A percentile compares a stretch with the other conserved stretches of the same genome.
Evolutionary conservation across 1,140 invertebrate species (phyloP).

Genomic region (Asobara japonica): DNA sequence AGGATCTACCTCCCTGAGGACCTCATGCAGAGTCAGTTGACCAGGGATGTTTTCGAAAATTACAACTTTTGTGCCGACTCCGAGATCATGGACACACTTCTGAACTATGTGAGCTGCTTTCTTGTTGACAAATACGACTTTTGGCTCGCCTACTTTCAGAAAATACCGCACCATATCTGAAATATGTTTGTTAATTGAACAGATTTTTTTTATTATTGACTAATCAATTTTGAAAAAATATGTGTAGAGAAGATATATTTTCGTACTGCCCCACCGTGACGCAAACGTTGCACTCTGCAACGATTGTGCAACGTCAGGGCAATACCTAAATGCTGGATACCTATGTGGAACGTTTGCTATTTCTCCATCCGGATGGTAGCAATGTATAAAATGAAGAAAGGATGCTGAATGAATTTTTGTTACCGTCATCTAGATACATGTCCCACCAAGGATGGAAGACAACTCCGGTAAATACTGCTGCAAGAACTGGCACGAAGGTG

Average conservation of each 20-base stretch:
- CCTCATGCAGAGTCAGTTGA: slow-evolving; percentile 3
- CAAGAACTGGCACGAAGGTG: slow-evolving; percentile 60
- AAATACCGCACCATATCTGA: slow-evolving; percentile 33
- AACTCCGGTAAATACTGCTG: slow-evolving; percentile 58
- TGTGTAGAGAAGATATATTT: no score
- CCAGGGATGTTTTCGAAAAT: slow-evolving; percentile 38
- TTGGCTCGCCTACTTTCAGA: slow-evolving; percentile 34
- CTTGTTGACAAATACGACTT: slow-evolving; percentile 41
- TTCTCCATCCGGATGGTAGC: no score
- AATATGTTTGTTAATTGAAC: not conserved
- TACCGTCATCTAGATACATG: slow-evolving; percentile 32
- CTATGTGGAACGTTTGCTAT: not conserved
- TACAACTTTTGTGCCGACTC: slow-evolving; percentile 33
- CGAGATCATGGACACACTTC: slow-evolving; percentile 31
- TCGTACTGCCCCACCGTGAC: no score
- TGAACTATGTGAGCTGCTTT: not conserved
- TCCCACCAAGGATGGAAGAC: slow-evolving; percentile 43
- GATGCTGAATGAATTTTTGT: no score
- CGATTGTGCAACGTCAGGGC: no score
- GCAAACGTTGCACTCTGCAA: no score
- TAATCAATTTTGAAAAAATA: not conserved
- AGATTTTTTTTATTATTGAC: not conserved
- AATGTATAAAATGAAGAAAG: no score
- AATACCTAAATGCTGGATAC: not conserved
- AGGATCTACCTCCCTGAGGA: slow-evolving; percentile 9